Evolutionary conservation across 2,113 vertebrate genomes (phyloP), one percentile per base, ranked within the genome.

Genomic region (Labeo catla): DNA sequence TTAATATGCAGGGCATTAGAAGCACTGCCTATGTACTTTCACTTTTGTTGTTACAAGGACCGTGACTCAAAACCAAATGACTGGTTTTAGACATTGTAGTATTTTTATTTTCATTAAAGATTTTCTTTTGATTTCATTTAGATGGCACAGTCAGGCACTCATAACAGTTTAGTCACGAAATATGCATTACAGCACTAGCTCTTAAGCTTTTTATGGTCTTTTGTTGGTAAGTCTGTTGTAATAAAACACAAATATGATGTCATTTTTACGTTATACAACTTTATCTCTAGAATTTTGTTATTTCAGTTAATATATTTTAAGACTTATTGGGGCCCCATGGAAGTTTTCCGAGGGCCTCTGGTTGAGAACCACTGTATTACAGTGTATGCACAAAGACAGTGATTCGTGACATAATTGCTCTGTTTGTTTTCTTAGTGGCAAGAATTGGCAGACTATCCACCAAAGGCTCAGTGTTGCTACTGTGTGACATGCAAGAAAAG

Each of bases 401-500:
- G 28, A 66, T 74, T 74, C 6, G 10, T 54, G 65, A 39, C 19
- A 39, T 57, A 9, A 57, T 34, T 28, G 34, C 3, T 39, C 8
- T 83, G 66, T 2, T 73, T 45, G 19, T 73, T 34, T 84, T 19
- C 4, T 12, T 88, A 95, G 94, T 95, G 94, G 95, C 93, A 63
- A 87, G 43, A 13, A 76, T 95, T 43, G 94, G 97, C 74, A 92
- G 94, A 11, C 89, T 98, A 19, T 82, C 90, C 34, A 92, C 94
- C 4, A 93, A 92, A 52, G 94, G 95, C 2, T 84, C 96, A 6
- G 94, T 97, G n/a, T 93, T 98, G 13, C 90, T 98, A 79, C 92
- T 98, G 66, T 98, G 97, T 36, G 97, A 98, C 92, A 96, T 98
- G 95, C 97, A 98, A 86, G 97, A 98, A 89, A 97, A 97, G 88